A percentile compares a stretch with the other conserved stretches of the same genome.
These are phyloP conservation scores for Orestias chungarensis DNA, from an alignment of 2,797 vertebrate species.

Conservation along the genomic window DNA sequence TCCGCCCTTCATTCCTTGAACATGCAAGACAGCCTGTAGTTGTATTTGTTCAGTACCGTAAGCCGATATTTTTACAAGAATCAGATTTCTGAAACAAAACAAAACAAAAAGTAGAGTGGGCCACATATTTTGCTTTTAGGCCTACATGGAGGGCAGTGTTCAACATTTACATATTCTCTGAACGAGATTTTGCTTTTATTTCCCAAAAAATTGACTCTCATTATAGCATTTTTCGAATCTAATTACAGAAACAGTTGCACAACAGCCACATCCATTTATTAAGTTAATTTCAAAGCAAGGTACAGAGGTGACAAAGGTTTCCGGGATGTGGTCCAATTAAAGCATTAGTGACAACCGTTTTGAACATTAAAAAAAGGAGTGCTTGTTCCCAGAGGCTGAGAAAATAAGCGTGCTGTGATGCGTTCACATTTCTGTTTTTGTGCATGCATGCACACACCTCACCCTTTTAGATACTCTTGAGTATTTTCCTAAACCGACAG, in stretches of 20 bases:
- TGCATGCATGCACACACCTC: constrained; percentile 39
- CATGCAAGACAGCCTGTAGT: constrained; percentile 57
- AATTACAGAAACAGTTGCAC: constrained; percentile 47
- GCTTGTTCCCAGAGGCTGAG: constrained; percentile 41
- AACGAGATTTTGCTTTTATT: constrained; percentile 55
- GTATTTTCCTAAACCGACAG: constrained; percentile 9
- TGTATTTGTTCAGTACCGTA: constrained; percentile 69
- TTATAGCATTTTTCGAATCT: constrained; percentile 17
- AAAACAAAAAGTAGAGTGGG: constrained; percentile 72
- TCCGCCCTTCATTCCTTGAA: constrained; percentile 64
- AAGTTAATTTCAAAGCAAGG: constrained; percentile 69
- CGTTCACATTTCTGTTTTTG: constrained; percentile 54
- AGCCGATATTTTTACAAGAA: constrained; percentile 78
- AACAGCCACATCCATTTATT: constrained; percentile 33
- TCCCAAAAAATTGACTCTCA: constrained; percentile 11
- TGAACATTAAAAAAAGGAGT: constrained; percentile 41
- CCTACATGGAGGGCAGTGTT: constrained; percentile 62
- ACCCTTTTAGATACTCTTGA: constrained; percentile 24
- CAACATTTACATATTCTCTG: constrained; percentile 50
- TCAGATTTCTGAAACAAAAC: constrained; percentile 77
- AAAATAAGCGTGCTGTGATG: constrained; percentile 44
- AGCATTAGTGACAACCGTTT: constrained; percentile 64
- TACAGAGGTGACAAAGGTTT: constrained; percentile 54
- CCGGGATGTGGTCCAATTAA: constrained; percentile 59
- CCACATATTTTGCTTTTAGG: constrained; percentile 65